Evolutionary conservation across 2,113 vertebrate species (phyloP).

Genomic region (Nothoprocta pentlandii): DNA sequence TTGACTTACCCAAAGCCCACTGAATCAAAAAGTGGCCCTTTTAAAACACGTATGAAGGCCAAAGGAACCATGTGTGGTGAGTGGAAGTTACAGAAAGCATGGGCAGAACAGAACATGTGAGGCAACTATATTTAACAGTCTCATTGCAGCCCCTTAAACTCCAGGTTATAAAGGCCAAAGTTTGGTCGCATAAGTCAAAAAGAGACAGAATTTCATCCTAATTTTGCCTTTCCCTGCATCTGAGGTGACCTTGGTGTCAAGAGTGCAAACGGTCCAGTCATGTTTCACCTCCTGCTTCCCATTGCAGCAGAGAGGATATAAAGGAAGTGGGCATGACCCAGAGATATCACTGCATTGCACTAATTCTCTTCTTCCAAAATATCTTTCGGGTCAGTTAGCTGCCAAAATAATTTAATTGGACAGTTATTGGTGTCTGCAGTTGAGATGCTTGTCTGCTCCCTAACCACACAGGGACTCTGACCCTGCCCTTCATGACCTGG

Average conservation of each 20-base stretch:
- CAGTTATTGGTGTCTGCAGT: accelerated
- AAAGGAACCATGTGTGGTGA: accelerated
- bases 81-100: not conserved
- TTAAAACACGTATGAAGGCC: not conserved
- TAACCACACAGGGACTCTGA: not conserved
- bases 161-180: not conserved
- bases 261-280: not conserved
- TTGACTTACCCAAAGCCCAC: not conserved
- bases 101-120: not conserved
- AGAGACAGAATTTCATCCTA: not conserved
- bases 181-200: not conserved
- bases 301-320: not conserved
- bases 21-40: not conserved
- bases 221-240: not conserved
- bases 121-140: not conserved
- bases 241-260: not conserved
- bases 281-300: accelerated
- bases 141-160: not conserved
- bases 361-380: not conserved
- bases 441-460: not conserved
- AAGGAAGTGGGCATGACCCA: not conserved
- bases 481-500: not conserved
- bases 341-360: not conserved
- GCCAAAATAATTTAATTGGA: not conserved
- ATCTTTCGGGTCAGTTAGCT: not conserved